Evolutionary conservation across 2,797 vertebrate genomes (phyloP).

Genomic region (Vespertilio murinus): DNA sequence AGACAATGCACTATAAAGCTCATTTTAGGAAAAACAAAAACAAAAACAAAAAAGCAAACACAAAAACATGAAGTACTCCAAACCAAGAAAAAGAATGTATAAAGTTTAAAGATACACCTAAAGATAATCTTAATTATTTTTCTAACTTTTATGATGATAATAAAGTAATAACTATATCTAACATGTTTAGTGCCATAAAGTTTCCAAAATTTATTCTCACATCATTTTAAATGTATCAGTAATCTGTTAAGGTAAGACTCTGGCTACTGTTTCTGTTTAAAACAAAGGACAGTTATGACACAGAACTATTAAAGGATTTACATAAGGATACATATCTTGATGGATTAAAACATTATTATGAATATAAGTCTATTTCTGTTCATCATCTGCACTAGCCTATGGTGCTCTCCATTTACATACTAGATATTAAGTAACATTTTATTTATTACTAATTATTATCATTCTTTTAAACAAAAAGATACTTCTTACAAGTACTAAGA

Average conservation of each 20-base stretch:
- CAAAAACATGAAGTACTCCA: neutral
- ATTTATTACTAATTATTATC: neutral
- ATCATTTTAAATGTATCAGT: neutral
- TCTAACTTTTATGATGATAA: neutral
- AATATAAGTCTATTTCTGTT: neutral
- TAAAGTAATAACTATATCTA: neutral
- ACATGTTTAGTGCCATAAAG: neutral
- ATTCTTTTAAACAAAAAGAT: neutral
- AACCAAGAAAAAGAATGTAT: neutral
- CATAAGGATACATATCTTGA: neutral
- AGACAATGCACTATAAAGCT: neutral
- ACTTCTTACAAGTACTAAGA: neutral
- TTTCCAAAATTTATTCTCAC: neutral
- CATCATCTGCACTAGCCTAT: neutral
- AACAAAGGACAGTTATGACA: neutral
- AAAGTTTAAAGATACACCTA: neutral
- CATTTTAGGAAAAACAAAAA: neutral
- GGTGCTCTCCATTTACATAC: neutral
- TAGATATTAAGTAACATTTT: neutral
- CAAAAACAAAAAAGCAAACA: neutral
- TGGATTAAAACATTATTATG: neutral
- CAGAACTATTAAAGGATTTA: neutral
- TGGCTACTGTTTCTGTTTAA: neutral
- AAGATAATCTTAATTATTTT: constrained; percentile 11
- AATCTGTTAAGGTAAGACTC: neutral